Evolutionary conservation across 2,113 vertebrate genomes (phyloP).

Genomic region (Cyprinodon variegatus): DNA sequence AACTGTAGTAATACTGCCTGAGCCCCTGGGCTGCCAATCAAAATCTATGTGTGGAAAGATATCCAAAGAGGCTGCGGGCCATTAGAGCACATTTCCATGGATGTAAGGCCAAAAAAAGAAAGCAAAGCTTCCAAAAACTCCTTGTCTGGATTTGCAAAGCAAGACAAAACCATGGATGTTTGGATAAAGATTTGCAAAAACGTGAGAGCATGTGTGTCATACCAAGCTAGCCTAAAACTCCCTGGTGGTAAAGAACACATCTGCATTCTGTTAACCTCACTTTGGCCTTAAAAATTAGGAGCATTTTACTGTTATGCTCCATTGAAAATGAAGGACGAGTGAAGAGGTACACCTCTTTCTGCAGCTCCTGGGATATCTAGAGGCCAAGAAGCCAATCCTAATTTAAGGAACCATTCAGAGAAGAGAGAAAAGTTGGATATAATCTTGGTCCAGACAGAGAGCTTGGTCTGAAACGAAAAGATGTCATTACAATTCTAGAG

Average conservation of each 20-base stretch:
- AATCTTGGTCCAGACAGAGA: slow-evolving; percentile 39
- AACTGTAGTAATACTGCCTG: slow-evolving; percentile 65
- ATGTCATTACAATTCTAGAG: slow-evolving; percentile 31
- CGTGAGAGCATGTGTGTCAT: slow-evolving; percentile 32
- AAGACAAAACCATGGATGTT: slow-evolving; percentile 60
- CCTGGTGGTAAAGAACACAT: slow-evolving; percentile 47
- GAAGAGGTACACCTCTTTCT: slow-evolving; percentile 32
- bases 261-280: slow-evolving; percentile 45
- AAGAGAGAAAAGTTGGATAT: slow-evolving; percentile 33
- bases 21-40: slow-evolving; percentile 72
- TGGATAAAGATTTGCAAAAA: slow-evolving; percentile 58
- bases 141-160: slow-evolving; percentile 60
- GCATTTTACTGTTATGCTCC: slow-evolving; percentile 23
- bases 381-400: slow-evolving; percentile 45
- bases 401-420: slow-evolving; percentile 47
- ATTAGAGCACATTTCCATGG: slow-evolving; percentile 57
- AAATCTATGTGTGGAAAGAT: slow-evolving; percentile 60
- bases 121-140: slow-evolving; percentile 43
- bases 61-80: slow-evolving; percentile 55
- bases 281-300: slow-evolving; percentile 28
- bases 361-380: slow-evolving; percentile 34
- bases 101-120: slow-evolving; percentile 44
- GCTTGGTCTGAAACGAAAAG: slow-evolving; percentile 31
- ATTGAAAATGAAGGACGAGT: slow-evolving; percentile 55
- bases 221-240: slow-evolving; percentile 61